These are phyloP conservation scores for Ceratosolen solmsi DNA, from an alignment of 1,140 invertebrate species.

Conservation along the genomic window DNA sequence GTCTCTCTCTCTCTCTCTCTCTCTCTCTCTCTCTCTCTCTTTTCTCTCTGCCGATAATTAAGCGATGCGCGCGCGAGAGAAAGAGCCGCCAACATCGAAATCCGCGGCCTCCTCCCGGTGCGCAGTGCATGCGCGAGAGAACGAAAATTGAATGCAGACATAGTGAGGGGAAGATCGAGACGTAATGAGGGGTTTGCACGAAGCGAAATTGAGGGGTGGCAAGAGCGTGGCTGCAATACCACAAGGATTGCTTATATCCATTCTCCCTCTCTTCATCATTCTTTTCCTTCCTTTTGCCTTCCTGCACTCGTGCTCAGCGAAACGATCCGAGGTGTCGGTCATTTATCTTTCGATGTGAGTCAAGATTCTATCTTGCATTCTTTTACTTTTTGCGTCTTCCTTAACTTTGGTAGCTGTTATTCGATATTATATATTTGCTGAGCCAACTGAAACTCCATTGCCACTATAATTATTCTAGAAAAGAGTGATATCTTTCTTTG, in stretches of 20 bases:
- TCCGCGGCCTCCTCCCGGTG: not conserved
- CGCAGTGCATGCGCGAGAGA: not conserved
- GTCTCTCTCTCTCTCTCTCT: slow-evolving; percentile 37
- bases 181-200: slow-evolving; percentile 45
- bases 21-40: not conserved
- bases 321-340: slow-evolving; percentile 16
- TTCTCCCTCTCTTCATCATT: not conserved
- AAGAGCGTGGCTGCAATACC: not conserved
- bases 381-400: not conserved
- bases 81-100: not conserved
- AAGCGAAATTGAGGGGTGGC: slow-evolving; percentile 40
- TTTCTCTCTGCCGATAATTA: slow-evolving; percentile 61
- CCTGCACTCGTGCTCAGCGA: not conserved
- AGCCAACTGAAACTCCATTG: not conserved
- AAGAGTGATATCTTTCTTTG: not conserved
- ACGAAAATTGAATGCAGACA: slow-evolving; percentile 44
- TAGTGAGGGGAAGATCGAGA: not conserved
- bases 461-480: not conserved
- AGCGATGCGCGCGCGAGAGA: slow-evolving; percentile 56
- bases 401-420: slow-evolving; percentile 13
- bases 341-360: slow-evolving; percentile 19
- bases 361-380: not conserved
- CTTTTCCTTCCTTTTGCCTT: not conserved
- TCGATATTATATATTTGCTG: slow-evolving; percentile 24
- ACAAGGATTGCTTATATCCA: not conserved